Conservation (phyloP, 2,888 invertebrate species). For the Serrognathus titanus region DNA sequence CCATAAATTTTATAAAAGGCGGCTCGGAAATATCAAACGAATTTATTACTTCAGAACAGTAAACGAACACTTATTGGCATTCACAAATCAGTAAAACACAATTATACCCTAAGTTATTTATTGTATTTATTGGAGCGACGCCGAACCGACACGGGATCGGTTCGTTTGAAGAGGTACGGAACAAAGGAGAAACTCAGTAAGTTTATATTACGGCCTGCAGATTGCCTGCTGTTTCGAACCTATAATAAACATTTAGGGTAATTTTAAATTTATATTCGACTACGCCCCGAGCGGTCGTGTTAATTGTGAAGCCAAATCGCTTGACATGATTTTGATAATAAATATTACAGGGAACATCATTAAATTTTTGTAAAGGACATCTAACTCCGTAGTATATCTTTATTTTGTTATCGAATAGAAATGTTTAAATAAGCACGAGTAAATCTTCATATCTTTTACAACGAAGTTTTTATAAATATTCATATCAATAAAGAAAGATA, state of each 20-base stretch:
- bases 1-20: constrained; percentile 41
- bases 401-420: too few species aligned
- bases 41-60: constrained; percentile 35
- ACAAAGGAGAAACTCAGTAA: constrained; percentile 32
- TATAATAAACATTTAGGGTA: constrained; percentile 4
- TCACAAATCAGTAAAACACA: constrained; percentile 42
- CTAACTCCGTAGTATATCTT: too few species aligned
- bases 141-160: constrained; percentile 31
- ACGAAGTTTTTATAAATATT: too few species aligned
- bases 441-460: too few species aligned
- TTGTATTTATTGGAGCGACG: constrained; percentile 34
- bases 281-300: too few species aligned
- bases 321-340: too few species aligned
- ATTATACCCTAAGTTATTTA: constrained; percentile 38
- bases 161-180: constrained; percentile 36
- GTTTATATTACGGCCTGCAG: constrained; percentile 21
- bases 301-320: too few species aligned
- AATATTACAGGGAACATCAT: too few species aligned
- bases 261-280: too few species aligned
- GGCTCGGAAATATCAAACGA: constrained; percentile 35
- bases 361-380: too few species aligned
- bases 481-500: too few species aligned
- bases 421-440: too few species aligned
- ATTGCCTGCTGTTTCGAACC: constrained; percentile 4
- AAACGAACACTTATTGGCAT: constrained; percentile 37